Conservation (phyloP, 2,888 invertebrate genomes). For the Lysandra bellargus region DNA sequence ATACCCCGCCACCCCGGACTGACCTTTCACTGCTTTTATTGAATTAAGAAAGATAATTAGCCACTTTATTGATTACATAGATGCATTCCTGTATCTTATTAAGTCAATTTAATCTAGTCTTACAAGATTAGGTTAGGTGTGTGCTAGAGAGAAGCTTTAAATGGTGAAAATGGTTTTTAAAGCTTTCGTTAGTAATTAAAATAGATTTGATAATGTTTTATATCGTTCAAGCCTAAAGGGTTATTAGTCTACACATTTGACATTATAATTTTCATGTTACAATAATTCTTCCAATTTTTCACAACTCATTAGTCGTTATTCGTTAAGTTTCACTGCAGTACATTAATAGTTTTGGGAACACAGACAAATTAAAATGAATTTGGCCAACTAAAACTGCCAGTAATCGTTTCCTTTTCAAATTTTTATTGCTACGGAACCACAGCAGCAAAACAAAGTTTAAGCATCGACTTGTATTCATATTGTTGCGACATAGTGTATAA, state of each 20-base stretch:
- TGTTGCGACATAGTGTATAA: slow-evolving; percentile 38
- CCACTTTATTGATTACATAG: not conserved
- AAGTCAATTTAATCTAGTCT: not conserved
- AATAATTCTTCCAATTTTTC: no score
- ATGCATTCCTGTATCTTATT: not conserved
- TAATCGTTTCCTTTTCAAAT: not conserved
- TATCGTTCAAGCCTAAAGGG: not conserved
- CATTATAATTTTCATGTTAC: not conserved
- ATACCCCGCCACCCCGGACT: not conserved
- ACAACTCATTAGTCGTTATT: not conserved
- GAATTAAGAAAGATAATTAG: not conserved
- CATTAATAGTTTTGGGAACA: not conserved
- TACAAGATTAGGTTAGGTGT: not conserved
- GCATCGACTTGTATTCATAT: slow-evolving; percentile 12
- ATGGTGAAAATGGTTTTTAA: not conserved
- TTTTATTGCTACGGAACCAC: slow-evolving; percentile 5
- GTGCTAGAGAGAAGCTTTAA: not conserved
- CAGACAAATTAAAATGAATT: not conserved
- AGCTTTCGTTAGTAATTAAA: not conserved
- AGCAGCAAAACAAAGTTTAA: slow-evolving; percentile 26
- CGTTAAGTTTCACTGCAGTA: not conserved
- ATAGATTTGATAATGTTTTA: not conserved
- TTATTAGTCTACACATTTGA: not conserved
- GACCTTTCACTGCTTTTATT: slow-evolving; percentile 15
- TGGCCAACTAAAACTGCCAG: not conserved